Conservation (phyloP, 2,888 invertebrate species). For the Nymphalis c-album region DNA sequence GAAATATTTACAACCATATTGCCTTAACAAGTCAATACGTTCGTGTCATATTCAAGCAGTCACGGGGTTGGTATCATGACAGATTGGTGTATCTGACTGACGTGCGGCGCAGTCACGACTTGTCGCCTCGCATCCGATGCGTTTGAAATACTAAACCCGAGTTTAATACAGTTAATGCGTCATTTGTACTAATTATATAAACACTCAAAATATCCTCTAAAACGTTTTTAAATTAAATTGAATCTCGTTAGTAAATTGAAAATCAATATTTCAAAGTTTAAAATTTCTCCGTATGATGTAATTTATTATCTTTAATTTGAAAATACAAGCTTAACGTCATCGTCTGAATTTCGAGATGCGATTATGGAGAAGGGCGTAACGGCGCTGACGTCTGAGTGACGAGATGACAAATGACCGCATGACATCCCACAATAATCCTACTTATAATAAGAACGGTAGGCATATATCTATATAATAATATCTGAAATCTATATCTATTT, state of each 20-base stretch:
- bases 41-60: slow-evolving; percentile 42
- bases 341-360: slow-evolving; percentile 43
- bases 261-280: not conserved
- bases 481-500: not conserved
- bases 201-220: not conserved
- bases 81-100: slow-evolving; percentile 49
- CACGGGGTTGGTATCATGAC: slow-evolving; percentile 58
- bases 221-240: not conserved
- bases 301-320: slow-evolving; percentile 25
- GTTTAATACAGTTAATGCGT: slow-evolving; percentile 40
- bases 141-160: slow-evolving; percentile 63
- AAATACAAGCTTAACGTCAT: slow-evolving; percentile 27
- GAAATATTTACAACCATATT: not conserved
- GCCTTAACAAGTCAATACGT: slow-evolving; percentile 22
- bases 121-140: slow-evolving; percentile 61
- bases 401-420: slow-evolving; percentile 68
- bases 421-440: slow-evolving; percentile 46
- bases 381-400: slow-evolving; percentile 68
- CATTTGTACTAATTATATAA: slow-evolving; percentile 43
- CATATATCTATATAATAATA: not conserved
- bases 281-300: slow-evolving; percentile 14
- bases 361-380: slow-evolving; percentile 69
- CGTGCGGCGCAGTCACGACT: slow-evolving; percentile 66
- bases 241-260: not conserved
- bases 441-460: slow-evolving; percentile 29